Base-by-base conservation (phyloP, 2,888 invertebrate species). In the Xestia rhomboidea region DNA sequence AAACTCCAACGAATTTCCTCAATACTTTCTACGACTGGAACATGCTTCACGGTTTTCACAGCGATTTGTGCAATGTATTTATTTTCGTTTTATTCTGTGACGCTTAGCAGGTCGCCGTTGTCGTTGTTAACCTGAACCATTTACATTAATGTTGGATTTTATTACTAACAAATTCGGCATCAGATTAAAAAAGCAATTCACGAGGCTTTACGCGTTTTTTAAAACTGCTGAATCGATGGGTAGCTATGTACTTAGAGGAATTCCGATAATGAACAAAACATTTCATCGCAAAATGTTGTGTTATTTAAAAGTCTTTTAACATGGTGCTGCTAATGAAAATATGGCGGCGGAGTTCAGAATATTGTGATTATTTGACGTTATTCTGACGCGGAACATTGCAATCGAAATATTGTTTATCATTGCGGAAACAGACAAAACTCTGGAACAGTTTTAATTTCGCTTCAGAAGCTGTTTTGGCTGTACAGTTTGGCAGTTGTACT, bases 1-100 rank as follows among this genome's bases (percentile, higher is more conserved):
- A 94, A 94, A 94, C 91, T 90, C 88, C 89, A 89, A 89, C 89
- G 91, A 92, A 93, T 92, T 93, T 91, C 89, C 90, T 92, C 92
- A 92, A 91, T 91, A 92, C 90, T 92, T 91, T 91, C 89, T 89
- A 90, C 91, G 76, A 89, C 88, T 89, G 88, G 89, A 91, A 92
- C 92, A 90, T 85, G 88, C 76, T 89, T 88, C 83, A 91, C 90
- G 89, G 87, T 90, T 92, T 91, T 87, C 89, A 89, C 88, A 87
- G 88, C 89, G 89, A 92, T 93, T 93, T 92, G 90, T 90, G 85
- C 89, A 86, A 90, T 85, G 87, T 88, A 88, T 88, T 87, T 89
- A 88, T 88, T 87, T 90, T 82, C 84, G 83, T 78, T 84, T 81
- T 81, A 75, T 82, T 83, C 77, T 83, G 82, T 81, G 73, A 71